Base-by-base conservation (phyloP, 2,888 invertebrate genomes). In the Yponomeuta plumbellus region DNA sequence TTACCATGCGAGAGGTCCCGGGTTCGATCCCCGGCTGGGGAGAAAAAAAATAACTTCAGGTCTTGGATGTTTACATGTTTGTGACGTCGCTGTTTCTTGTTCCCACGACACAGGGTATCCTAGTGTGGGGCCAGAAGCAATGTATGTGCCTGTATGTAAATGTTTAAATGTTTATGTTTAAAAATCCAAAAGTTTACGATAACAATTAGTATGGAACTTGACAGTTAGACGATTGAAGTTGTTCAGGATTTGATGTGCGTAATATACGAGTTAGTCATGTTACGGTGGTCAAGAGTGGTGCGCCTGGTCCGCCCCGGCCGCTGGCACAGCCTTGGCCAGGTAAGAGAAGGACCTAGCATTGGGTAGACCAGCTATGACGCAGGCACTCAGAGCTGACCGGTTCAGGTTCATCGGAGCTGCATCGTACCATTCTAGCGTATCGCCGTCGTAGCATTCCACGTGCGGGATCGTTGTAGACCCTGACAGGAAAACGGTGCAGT, bases 341-440 rank as follows among this genome's bases (percentile, higher is more conserved):
- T 90, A 93, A 0, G 95, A 94, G 80, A 94, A 95, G 11, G 95
- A 94, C 64, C 92, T 91, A 0, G 93, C 93, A 76, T 95, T 95
- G 1, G 93, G 92, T 21, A 95, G 89, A 4, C 95, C 95, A n/a
- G 93, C 85, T 59, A 97, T 88, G 0, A 96, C 95, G 81, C 96
- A 96, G 1, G 96, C 96, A 75, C 95, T 94, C 39, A 97, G 85
- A 0, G 96, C 97, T 67, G 96, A 96, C 21, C 97, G 92, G 80
- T 96, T 96, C 56, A 96, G 84, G 80, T 96, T 96, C 96, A 97
- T 96, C 11, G 95, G 94, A 0, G 95, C 93, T 0, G 94, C 95
- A 72, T 93, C 93, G 77, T 92, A 93, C 95, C 95, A 95, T 75
- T 92, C 92, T 72, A 93, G 85, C 0, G 91, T 91, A 67, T 92